Evolutionary conservation across 2,113 vertebrate species (phyloP).

Genomic region (Pluvialis apricaria): DNA sequence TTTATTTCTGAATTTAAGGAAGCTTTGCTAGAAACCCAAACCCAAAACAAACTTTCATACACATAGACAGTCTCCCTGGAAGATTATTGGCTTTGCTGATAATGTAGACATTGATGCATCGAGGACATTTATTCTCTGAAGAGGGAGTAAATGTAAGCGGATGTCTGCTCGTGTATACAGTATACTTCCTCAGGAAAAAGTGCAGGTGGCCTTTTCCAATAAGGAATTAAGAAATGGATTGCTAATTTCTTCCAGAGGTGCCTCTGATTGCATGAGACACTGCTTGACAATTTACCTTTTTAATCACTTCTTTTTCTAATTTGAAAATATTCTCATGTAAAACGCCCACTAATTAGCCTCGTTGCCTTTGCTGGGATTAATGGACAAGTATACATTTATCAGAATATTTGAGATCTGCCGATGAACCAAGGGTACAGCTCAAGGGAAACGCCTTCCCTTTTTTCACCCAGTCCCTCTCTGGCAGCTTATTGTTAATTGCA

Average conservation of each 20-base stretch:
- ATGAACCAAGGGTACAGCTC: constrained; percentile 37
- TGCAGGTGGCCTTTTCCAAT: neutral
- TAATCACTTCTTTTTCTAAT: neutral
- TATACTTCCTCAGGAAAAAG: neutral
- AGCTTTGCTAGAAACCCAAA: neutral
- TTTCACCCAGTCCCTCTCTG: neutral
- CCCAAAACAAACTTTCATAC: neutral
- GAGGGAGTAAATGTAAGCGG: neutral
- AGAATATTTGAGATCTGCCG: constrained; percentile 44
- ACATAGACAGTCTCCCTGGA: neutral
- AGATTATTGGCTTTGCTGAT: neutral
- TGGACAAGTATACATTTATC: neutral
- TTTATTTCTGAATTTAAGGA: neutral
- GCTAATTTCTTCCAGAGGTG: constrained; percentile 26
- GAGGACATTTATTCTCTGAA: neutral
- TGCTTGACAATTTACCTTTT: constrained; percentile 45
- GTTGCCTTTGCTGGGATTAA: constrained; percentile 52
- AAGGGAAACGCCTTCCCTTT: constrained; percentile 60
- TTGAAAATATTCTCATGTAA: constrained; percentile 1
- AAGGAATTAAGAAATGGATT: constrained; percentile 41
- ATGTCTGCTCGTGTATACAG: neutral
- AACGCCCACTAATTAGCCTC: constrained; percentile 61
- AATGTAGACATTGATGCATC: neutral
- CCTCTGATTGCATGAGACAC: constrained; percentile 32
- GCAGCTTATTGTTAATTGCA: constrained; percentile 60